Conservation (phyloP, 2,113 vertebrate species). For the Pipa parva region DNA sequence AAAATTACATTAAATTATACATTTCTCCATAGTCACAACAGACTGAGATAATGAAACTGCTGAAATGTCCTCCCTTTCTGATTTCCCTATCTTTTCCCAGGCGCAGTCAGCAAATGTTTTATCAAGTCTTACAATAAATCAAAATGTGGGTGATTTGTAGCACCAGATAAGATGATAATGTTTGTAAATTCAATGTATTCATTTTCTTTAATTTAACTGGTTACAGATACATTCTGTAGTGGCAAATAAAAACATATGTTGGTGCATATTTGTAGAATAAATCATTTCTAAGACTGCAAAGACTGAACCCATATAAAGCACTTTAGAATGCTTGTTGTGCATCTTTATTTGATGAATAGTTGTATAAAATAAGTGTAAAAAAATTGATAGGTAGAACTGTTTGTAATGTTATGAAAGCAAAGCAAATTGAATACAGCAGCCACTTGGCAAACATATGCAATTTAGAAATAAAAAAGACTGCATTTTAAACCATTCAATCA, state of each 20-base stretch:
- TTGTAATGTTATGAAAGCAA: constrained; percentile 36
- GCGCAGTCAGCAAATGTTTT: too few species aligned
- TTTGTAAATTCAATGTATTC: too few species aligned
- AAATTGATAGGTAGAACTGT: constrained; percentile 29
- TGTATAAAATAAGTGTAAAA: constrained; percentile 25
- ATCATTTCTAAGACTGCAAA: not conserved
- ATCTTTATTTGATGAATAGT: constrained; percentile 21
- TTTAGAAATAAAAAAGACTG: constrained; percentile 15
- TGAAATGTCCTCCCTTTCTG: too few species aligned
- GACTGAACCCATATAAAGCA: constrained; percentile 16
- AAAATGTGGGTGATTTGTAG: too few species aligned
- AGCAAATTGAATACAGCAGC: constrained; percentile 34
- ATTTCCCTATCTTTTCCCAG: too few species aligned
- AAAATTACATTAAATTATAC: too few species aligned
- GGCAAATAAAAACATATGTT: not conserved
- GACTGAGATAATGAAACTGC: too few species aligned
- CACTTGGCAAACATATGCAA: constrained; percentile 37
- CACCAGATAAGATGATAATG: too few species aligned
- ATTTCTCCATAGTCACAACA: too few species aligned
- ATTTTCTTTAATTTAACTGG: too few species aligned
- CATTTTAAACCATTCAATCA: constrained; percentile 6
- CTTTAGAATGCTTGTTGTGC: constrained; percentile 19
- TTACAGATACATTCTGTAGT: not conserved
- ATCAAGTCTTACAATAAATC: too few species aligned
- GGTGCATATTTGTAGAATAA: not conserved